Evolutionary conservation across 2,797 vertebrate genomes (phyloP).

Genomic region (Denticeps clupeoides): DNA sequence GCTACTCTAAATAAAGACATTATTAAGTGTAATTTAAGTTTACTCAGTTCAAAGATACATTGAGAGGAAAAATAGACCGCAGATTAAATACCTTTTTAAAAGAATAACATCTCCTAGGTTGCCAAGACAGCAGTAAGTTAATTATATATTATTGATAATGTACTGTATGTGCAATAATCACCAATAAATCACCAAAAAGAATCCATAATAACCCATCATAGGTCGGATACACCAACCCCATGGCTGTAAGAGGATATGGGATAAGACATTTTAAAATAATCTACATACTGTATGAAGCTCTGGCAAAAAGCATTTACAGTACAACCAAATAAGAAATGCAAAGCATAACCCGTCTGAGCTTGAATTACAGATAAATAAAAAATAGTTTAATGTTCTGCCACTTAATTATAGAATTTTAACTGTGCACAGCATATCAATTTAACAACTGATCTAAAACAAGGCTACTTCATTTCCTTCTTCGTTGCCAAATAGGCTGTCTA

Average conservation of each 20-base stretch:
- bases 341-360: neutral
- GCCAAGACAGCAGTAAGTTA: too few species aligned
- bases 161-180: too few species aligned
- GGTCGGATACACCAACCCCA: too few species aligned
- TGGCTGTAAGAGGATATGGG: too few species aligned
- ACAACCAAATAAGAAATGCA: neutral
- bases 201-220: too few species aligned
- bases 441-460: neutral
- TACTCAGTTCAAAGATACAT: neutral
- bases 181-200: too few species aligned
- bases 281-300: too few species aligned
- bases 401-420: neutral
- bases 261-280: too few species aligned
- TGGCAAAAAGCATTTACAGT: neutral
- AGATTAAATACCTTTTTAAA: too few species aligned
- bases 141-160: too few species aligned
- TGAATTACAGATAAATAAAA: conserved; percentile 1
- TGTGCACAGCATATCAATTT: neutral
- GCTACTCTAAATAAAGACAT: neutral
- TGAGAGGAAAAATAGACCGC: neutral
- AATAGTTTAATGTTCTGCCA: neutral
- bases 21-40: neutral
- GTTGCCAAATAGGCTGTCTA: neutral
- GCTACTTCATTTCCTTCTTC: neutral
- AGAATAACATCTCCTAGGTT: too few species aligned